Base-by-base conservation (phyloP, 2,113 vertebrate species). In the Phrynocephalus versicolor region DNA sequence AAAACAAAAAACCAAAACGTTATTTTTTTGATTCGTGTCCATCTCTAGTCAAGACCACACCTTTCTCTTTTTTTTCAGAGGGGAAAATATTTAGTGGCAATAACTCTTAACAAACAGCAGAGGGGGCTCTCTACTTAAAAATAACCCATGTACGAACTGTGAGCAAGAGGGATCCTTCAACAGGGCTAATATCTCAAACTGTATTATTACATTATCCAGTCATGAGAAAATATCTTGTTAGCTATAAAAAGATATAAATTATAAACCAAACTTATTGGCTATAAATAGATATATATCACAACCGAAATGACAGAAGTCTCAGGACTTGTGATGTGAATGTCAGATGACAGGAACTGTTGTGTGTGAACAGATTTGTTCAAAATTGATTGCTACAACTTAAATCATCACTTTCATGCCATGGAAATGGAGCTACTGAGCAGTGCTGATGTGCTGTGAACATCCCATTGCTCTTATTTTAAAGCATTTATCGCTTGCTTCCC, bases 111-210 rank as follows among this genome's bases (percentile, higher is more conserved):
- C 80, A 19, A 81, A 85, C 94, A 93, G 83, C 2, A 94, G 93
- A 92, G 92, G 90, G 94, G 1, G 92, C 90, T 1, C 80, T 1
- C 18, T 65, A 71, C 88, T 85, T 81, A 82, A 45, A 51, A 75
- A 82, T 90, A 5, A 6, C 13, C 18, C 30, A 51, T 33, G 60
- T 15, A 10, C 25, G 13, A 30, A 27, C 25, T 27, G 13, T 6
- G 21, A 30, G 27, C 25, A 13, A 25, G 7, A 12, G 27, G 30
- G 8, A 27, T 67, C 30, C 64, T 67, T 67, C 7, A 51, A 8
- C 16, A 1, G 62, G 69, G 14, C 16, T 18, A 35, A 65, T 64
- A 83, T 62, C 3, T 0, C 0, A 0, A 60, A 85, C 79, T 82
- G 58, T 13, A 18, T 21, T 19, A 3, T 19, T 57, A 35, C n/a